phyloP scores from a whole-genome alignment of 2,113 vertebrate genomes.

The Phodopus roborovskii region DNA sequence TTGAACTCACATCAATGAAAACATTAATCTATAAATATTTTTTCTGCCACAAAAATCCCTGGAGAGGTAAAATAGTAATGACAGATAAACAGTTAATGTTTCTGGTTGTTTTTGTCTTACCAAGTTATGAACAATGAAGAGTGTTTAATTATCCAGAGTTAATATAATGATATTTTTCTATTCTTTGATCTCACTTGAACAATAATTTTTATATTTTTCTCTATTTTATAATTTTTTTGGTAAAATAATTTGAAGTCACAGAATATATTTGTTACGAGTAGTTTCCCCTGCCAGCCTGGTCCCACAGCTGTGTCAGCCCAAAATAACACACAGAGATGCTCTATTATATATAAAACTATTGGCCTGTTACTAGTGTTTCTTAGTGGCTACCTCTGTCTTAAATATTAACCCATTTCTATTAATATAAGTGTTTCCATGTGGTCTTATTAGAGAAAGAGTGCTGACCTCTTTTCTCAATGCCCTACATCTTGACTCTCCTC shows the following conservation, averaged over 20 bases:
- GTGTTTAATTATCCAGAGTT: not conserved
- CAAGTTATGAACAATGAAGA: not conserved
- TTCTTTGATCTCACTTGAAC: not conserved
- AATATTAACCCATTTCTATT: no score
- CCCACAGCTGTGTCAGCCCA: no score
- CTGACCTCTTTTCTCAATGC: no score
- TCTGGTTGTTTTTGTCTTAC: not conserved
- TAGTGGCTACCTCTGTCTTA: no score
- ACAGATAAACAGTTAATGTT: not conserved
- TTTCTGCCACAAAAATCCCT: not conserved
- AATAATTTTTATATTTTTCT: not conserved
- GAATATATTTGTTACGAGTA: no score
- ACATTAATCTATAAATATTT: not conserved
- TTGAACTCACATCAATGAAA: not conserved
- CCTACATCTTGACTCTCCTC: no score
- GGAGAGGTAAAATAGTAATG: not conserved
- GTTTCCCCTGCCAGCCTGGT: no score
- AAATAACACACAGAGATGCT: no score
- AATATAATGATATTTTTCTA: not conserved
- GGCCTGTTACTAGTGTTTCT: no score
- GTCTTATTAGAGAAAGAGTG: no score
- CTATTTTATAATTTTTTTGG: not conserved
- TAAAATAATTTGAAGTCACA: not conserved
- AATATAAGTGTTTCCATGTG: no score
- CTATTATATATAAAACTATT: no score